These are phyloP conservation scores for Scalopus aquaticus DNA, from an alignment of 2,113 vertebrate genomes.

Conservation along the genomic window DNA sequence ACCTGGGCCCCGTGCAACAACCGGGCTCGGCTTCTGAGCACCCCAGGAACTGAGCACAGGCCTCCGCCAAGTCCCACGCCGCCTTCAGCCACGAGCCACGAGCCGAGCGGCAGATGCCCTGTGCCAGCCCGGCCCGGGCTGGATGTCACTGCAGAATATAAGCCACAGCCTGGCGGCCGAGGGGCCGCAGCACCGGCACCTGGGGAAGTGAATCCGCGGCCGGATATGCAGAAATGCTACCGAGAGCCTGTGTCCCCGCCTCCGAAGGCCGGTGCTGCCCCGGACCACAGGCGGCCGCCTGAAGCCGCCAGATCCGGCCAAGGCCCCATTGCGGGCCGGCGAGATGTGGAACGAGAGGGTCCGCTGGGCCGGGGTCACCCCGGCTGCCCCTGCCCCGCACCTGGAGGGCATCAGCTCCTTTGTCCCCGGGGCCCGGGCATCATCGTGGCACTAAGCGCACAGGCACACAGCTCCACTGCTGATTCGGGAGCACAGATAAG, in stretches of 20 bases:
- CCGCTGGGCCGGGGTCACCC: neutral
- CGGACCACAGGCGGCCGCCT: neutral
- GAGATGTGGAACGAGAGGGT: neutral
- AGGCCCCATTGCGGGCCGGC: neutral
- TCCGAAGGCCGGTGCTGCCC: neutral
- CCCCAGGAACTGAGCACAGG: neutral
- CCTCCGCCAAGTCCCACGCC: neutral
- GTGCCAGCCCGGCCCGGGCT: rapidly evolving
- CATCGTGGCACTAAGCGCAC: too few relatives aligned
- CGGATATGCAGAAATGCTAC: too few relatives aligned
- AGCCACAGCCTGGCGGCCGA: neutral
- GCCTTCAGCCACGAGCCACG: neutral
- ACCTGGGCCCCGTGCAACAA: rapidly evolving
- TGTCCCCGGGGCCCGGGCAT: too few relatives aligned
- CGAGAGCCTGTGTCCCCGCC: neutral
- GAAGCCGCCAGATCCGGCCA: neutral
- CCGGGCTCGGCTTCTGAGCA: neutral
- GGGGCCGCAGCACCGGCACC: too few relatives aligned
- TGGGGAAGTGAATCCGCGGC: too few relatives aligned
- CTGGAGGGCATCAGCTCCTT: too few relatives aligned
- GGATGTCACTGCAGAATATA: neutral
- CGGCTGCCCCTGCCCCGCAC: neutral
- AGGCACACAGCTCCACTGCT: too few relatives aligned
- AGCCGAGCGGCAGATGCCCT: neutral
- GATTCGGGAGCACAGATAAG: too few relatives aligned